Base-by-base conservation (phyloP, 1,140 invertebrate species). In the Macrostomum lignano region DNA sequence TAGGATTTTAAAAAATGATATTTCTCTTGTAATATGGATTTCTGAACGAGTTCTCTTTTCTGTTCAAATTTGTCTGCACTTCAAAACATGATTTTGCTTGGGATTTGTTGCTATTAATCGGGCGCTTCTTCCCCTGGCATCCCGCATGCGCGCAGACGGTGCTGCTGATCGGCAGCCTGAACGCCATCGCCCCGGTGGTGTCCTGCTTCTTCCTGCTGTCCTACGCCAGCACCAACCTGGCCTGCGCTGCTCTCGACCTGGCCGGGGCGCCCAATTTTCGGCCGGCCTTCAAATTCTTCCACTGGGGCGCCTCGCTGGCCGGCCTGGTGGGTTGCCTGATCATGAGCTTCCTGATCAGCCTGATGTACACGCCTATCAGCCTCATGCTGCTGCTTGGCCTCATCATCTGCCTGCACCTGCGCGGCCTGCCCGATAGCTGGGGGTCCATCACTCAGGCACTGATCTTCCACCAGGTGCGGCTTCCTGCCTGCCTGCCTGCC, bases 391-490 rank as follows among this genome's bases (percentile, higher is more conserved):
- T 77, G 51, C 58, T 82, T 26, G 51, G 74, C 22, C 57, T 94
- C 15, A 69, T 88, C 11, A 69, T 86, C 29, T 65, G 73, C 3
- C 58, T 94, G 23, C 81, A 93, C 60, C 58, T 91, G n/a, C 72
- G 84, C 46, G 82, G 81, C 0, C 76, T 86, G 1, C 75, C 74
- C 15, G 52, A 63, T 22, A 67, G 70, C 31, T 96, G 88, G 84
- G 88, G 88, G 9, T 88, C 79, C 28, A 88, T 98, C 43, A 84
- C 77, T 29, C 88, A 96, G 62, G 88, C 88, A 9, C 64, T 96
- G 3, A 93, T 96, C 47, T 96, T 96, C 55, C 88, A 96, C 52
- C 88, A 98, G 67, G 73, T 73, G n/a, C n/a, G n/a, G n/a, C n/a
- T n/a, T n/a, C n/a, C n/a, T n/a, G n/a, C n/a, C n/a, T n/a, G n/a